phyloP scores from a whole-genome alignment of 1,140 invertebrate genomes.

The Tetraneura akinire region DNA sequence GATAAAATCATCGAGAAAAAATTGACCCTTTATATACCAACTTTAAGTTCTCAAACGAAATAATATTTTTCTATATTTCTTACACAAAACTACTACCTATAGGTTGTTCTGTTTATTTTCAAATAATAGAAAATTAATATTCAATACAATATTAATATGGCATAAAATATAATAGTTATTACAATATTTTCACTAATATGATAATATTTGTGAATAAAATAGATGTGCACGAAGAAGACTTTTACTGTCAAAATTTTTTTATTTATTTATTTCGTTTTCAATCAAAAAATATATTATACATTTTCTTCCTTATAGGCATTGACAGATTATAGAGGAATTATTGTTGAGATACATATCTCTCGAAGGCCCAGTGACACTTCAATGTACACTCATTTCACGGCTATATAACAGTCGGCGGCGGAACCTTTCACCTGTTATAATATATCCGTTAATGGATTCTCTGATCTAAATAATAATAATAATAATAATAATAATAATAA shows the following conservation, averaged over 20 bases:
- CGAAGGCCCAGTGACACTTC: conserved; percentile 26
- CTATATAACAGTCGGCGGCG: not conserved
- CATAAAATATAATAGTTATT: too few species aligned
- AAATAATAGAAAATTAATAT: too few species aligned
- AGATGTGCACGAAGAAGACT: too few species aligned
- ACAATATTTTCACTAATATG: not conserved
- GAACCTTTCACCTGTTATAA: conserved; percentile 25
- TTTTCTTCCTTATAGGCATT: not conserved
- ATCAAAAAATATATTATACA: not conserved
- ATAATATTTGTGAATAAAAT: not conserved
- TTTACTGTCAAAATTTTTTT: not conserved
- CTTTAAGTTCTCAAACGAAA: too few species aligned
- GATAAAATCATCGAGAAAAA: too few species aligned
- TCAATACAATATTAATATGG: too few species aligned
- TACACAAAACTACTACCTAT: too few species aligned
- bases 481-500: conserved; percentile 10
- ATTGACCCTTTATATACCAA: too few species aligned
- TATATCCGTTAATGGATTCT: conserved; percentile 25
- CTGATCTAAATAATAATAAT: not conserved
- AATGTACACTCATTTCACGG: conserved; percentile 19
- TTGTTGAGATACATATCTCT: not conserved
- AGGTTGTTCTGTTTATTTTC: too few species aligned
- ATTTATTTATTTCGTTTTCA: not conserved
- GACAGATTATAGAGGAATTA: not conserved
- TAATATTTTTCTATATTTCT: too few species aligned